A percentile compares a stretch with the other conserved stretches of the same genome.
Evolutionary conservation across 2,888 invertebrate genomes (phyloP).

Genomic region (Leucania comma): DNA sequence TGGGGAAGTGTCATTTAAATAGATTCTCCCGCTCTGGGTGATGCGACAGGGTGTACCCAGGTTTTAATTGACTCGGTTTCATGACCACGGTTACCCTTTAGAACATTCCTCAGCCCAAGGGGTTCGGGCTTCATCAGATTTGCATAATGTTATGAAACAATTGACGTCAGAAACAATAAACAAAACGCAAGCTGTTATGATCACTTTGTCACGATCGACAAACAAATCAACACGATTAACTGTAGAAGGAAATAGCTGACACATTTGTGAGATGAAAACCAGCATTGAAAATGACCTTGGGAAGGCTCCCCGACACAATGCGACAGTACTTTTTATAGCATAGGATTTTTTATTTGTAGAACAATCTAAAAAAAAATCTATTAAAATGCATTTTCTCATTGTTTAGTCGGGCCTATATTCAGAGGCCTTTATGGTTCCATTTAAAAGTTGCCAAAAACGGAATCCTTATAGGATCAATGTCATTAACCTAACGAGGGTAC

Average conservation of each 20-base stretch:
- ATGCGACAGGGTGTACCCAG: too few species aligned
- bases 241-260: neutral
- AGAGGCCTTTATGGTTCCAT: too few species aligned
- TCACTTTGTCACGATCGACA: slow-evolving; percentile 15
- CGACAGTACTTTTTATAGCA: neutral
- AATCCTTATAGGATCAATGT: too few species aligned
- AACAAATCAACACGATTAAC: slow-evolving; percentile 11
- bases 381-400: neutral
- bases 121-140: slow-evolving; percentile 3
- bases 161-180: slow-evolving; percentile 35
- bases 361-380: neutral
- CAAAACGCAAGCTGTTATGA: slow-evolving; percentile 6
- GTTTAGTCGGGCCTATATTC: neutral
- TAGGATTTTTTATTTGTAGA: neutral
- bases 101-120: too few species aligned
- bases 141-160: slow-evolving; percentile 20
- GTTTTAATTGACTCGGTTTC: too few species aligned
- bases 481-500: too few species aligned
- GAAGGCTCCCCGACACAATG: neutral
- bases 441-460: too few species aligned
- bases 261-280: neutral
- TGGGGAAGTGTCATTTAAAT: too few species aligned
- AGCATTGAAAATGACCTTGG: neutral
- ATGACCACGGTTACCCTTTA: too few species aligned
- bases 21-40: too few species aligned